Conservation (phyloP, 30 jellyfish, hydroid and myxozoan genomes). For the Catostylus mosaicus region DNA sequence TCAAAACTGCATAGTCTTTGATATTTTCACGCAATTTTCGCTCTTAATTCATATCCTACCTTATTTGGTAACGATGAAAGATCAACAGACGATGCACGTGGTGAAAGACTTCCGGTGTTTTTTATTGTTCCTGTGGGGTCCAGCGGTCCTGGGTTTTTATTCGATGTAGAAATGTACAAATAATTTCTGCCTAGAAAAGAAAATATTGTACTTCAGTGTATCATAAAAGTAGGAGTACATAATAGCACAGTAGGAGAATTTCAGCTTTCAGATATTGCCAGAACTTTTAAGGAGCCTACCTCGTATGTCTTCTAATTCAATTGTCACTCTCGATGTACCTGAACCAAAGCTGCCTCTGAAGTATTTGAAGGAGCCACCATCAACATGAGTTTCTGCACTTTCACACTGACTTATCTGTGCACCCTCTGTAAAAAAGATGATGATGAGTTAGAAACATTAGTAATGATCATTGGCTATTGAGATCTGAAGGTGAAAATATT, state of each 20-base stretch:
- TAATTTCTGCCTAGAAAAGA: slow-evolving; percentile 67
- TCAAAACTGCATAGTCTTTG: no score
- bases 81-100: slow-evolving; percentile 74
- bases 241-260: no score
- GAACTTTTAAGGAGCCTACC: slow-evolving; percentile 5
- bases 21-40: no score
- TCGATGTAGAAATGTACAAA: slow-evolving; percentile 69
- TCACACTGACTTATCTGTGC: slow-evolving; percentile 89
- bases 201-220: no score
- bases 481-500: no score
- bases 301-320: slow-evolving; percentile 51
- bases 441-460: no score
- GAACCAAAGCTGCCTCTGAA: slow-evolving; percentile 72
- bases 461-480: no score
- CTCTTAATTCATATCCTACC: slow-evolving; percentile 36
- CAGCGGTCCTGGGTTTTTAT: slow-evolving; percentile 95
- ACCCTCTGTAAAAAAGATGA: slow-evolving; percentile 84
- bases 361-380: slow-evolving; percentile 96
- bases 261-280: no score
- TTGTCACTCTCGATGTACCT: slow-evolving; percentile 61
- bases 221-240: no score
- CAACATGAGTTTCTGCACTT: slow-evolving; percentile 92
- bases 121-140: slow-evolving; percentile 59
- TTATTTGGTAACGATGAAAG: slow-evolving; percentile 24
- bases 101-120: slow-evolving; percentile 62